Evolutionary conservation across 2,888 invertebrate species (phyloP).

Genomic region (Tupiocoris notatus): DNA sequence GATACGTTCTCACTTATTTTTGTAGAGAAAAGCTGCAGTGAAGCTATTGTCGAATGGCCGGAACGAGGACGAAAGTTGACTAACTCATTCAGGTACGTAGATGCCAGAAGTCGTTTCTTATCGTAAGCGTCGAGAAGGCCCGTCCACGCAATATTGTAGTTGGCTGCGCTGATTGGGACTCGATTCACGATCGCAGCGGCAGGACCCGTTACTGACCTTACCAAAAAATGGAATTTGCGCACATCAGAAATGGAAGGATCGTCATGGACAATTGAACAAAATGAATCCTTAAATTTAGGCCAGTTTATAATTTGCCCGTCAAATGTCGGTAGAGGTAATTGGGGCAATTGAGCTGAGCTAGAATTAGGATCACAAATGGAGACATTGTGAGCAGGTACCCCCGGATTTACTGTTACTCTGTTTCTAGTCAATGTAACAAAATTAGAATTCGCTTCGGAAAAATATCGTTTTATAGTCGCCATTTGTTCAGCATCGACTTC

Average conservation of each 20-base stretch:
- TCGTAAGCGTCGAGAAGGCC: not conserved
- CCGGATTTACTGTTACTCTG: not conserved
- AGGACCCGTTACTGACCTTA: not conserved
- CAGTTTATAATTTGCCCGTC: conserved; percentile 12
- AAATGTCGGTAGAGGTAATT: not conserved
- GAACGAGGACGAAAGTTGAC: conserved; percentile 6
- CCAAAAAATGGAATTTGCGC: conserved; percentile 8
- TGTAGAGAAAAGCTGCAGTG: not conserved
- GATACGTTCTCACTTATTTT: conserved; percentile 3
- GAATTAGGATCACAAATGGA: not conserved
- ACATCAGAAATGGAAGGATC: not conserved
- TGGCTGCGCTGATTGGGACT: not conserved
- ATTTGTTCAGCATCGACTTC: not conserved
- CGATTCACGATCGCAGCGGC: not conserved
- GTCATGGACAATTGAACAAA: conserved; percentile 11
- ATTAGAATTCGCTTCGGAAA: not conserved
- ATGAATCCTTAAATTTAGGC: conserved; percentile 18
- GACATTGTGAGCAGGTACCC: not conserved
- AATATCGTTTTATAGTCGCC: not conserved
- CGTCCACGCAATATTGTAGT: not conserved
- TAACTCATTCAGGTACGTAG: conserved; percentile 1
- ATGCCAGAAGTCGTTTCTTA: conserved; percentile 9
- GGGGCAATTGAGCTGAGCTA: not conserved
- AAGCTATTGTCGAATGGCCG: not conserved
- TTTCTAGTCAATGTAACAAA: not conserved